These are phyloP conservation scores for Muscicapa comitata DNA, from an alignment of 2,797 vertebrate genomes.

Conservation along the genomic window DNA sequence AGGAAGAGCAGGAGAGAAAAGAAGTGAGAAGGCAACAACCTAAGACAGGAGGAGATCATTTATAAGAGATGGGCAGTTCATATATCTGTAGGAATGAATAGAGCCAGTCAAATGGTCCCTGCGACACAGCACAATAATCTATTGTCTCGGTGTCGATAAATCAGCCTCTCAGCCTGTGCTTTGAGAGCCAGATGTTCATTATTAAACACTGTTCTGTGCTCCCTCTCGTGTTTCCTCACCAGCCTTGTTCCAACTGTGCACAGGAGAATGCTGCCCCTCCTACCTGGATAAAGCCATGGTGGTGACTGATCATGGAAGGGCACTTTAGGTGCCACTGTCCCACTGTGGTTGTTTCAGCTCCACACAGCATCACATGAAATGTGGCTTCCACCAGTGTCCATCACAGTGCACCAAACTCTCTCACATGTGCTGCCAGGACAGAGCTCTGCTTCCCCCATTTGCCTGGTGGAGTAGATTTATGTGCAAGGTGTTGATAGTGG, in stretches of 20 bases:
- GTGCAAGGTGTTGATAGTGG: neutral
- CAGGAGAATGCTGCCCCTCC: accelerated
- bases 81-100: slow-evolving; percentile 18
- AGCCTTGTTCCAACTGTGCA: neutral
- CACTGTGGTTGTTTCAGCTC: neutral
- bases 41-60: slow-evolving; percentile 22
- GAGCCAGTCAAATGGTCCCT: neutral
- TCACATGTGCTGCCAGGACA: neutral
- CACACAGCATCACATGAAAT: neutral
- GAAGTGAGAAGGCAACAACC: neutral
- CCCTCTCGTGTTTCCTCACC: neutral
- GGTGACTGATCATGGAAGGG: neutral
- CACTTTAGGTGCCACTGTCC: neutral
- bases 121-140: slow-evolving; percentile 33
- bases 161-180: neutral
- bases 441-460: neutral
- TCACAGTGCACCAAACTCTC: neutral
- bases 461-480: neutral
- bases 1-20: slow-evolving; percentile 13
- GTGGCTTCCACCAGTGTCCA: neutral
- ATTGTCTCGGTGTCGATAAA: slow-evolving; percentile 12
- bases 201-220: slow-evolving; percentile 6
- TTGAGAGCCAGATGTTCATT: slow-evolving; percentile 30
- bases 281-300: neutral
- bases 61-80: neutral